Conservation (phyloP, 2,113 vertebrate genomes). For the Empidonax alnorum region DNA sequence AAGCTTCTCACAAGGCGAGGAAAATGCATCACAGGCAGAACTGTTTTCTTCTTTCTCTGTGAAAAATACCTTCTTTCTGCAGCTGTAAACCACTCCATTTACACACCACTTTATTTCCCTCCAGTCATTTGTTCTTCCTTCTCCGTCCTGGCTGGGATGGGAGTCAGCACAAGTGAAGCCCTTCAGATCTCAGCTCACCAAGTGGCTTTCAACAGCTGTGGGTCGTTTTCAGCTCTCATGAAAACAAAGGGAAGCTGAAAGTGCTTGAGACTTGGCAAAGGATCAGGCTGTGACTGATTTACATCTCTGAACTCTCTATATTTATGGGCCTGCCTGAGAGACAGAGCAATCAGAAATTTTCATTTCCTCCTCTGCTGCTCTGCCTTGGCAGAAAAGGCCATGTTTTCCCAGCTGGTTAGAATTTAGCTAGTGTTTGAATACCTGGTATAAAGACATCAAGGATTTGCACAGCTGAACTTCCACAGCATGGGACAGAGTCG, state of each 20-base stretch:
- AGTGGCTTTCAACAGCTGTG: not conserved
- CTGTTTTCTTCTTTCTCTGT: not conserved
- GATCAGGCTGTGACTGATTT: not conserved
- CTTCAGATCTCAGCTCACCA: not conserved
- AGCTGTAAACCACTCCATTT: not conserved
- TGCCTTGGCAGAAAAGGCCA: not conserved
- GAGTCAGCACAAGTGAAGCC: not conserved
- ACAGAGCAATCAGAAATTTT: not conserved
- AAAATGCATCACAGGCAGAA: not conserved
- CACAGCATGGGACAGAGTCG: not conserved
- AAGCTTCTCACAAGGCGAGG: not conserved
- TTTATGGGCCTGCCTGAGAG: not conserved
- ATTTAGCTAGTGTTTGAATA: not conserved
- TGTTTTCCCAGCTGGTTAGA: not conserved
- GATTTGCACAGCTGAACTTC: not conserved
- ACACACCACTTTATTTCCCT: not conserved
- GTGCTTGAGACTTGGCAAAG: not conserved
- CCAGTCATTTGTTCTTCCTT: not conserved
- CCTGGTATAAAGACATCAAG: not conserved
- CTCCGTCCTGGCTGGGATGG: fast-evolving
- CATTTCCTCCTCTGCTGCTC: not conserved
- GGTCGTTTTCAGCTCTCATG: not conserved
- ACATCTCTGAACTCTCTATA: not conserved
- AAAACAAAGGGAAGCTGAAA: not conserved
- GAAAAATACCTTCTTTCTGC: not conserved